These are phyloP conservation scores for Drosophila trichaetosa DNA, from an alignment of 2,888 invertebrate genomes.

Conservation along the genomic window DNA sequence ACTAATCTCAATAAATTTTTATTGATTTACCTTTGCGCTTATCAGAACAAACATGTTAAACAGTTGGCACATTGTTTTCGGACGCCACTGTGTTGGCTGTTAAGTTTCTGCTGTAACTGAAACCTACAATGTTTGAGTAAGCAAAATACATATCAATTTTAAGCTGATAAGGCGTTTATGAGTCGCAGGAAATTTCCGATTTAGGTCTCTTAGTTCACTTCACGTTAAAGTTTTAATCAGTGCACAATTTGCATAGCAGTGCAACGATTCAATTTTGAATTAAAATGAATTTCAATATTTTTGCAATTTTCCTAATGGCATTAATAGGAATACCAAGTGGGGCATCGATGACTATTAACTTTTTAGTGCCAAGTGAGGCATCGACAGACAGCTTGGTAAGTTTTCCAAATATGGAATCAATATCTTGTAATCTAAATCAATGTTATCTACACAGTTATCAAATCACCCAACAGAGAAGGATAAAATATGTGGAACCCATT, in stretches of 20 bases:
- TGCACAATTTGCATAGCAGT: too few species aligned
- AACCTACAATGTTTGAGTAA: not conserved
- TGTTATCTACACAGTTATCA: not conserved
- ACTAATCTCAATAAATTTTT: not conserved
- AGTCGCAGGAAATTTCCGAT: not conserved
- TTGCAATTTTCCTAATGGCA: too few species aligned
- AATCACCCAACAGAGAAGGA: not conserved
- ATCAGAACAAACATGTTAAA: not conserved
- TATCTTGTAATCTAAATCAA: too few species aligned
- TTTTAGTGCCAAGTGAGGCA: too few species aligned
- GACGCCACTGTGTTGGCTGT: not conserved
- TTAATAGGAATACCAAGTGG: too few species aligned
- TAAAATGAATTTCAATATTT: too few species aligned
- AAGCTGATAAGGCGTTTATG: not conserved
- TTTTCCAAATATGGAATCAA: too few species aligned
- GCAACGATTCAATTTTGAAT: too few species aligned
- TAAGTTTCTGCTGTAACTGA: not conserved
- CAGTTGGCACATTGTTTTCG: not conserved
- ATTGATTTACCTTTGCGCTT: not conserved
- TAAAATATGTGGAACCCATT: too few species aligned
- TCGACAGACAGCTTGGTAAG: too few species aligned
- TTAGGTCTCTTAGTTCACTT: not conserved
- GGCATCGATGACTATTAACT: fast-evolving
- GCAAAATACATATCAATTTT: not conserved
- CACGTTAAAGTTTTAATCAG: too few species aligned